These are phyloP conservation scores for Oreohelix idahoensis DNA, from an alignment of 1,140 invertebrate genomes.

Conservation along the genomic window DNA sequence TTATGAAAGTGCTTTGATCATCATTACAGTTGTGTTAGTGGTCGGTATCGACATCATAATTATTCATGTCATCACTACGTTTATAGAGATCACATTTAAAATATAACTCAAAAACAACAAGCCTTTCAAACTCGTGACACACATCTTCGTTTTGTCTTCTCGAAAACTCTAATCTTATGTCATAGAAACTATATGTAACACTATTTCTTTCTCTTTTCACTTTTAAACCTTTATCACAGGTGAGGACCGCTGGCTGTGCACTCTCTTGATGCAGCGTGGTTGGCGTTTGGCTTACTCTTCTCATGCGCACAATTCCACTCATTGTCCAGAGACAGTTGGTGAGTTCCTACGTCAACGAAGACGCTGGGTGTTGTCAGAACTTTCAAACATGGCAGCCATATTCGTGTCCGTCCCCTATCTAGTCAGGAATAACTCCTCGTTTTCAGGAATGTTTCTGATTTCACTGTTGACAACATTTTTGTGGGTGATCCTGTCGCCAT, in stretches of 20 bases:
- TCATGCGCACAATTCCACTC: slow-evolving; percentile 47
- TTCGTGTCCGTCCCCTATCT: slow-evolving; percentile 76
- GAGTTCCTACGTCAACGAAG: slow-evolving; percentile 49
- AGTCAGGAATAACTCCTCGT: slow-evolving; percentile 76
- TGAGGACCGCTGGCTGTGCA: slow-evolving; percentile 56
- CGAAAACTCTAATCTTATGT: no score
- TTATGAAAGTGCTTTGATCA: no score
- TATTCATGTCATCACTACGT: no score
- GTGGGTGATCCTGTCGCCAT: slow-evolving; percentile 50
- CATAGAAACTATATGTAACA: no score
- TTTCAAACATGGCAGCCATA: slow-evolving; percentile 78
- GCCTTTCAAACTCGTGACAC: no score
- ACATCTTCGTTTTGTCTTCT: no score
- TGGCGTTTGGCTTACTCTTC: slow-evolving; percentile 53
- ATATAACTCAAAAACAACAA: no score
- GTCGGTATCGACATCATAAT: no score
- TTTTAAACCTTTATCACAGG: slow-evolving; percentile 41
- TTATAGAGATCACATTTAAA: no score
- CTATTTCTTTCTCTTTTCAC: no score
- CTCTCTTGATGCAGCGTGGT: slow-evolving; percentile 50
- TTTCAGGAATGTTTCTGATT: slow-evolving; percentile 76
- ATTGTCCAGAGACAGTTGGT: slow-evolving; percentile 49
- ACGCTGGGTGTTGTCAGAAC: slow-evolving; percentile 79
- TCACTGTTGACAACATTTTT: slow-evolving; percentile 54
- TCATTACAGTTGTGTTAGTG: no score